Conservation (phyloP, 2,113 vertebrate genomes). For the Osmerus mordax region DNA sequence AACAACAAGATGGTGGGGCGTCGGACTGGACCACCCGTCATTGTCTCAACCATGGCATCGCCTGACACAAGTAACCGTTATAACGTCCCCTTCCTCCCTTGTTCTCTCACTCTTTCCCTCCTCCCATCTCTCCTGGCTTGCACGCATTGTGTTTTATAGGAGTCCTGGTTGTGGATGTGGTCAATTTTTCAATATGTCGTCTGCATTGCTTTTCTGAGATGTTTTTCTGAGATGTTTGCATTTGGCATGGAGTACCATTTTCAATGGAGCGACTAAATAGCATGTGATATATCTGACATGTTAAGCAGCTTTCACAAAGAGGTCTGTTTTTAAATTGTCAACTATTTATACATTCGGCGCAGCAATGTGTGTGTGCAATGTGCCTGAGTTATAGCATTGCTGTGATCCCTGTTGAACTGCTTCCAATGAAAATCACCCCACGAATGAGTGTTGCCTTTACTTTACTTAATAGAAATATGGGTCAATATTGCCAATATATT, state of each 20-base stretch:
- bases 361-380: constrained; percentile 55
- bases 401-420: constrained; percentile 45
- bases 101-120: constrained; percentile 9
- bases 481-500: neutral
- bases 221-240: neutral
- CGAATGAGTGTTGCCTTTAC: constrained; percentile 35
- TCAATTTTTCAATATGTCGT: neutral
- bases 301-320: constrained; percentile 60
- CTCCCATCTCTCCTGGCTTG: neutral
- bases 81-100: constrained; percentile 5
- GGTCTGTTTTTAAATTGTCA: constrained; percentile 45
- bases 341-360: constrained; percentile 56
- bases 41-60: constrained; percentile 89
- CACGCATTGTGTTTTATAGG: neutral
- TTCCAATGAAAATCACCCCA: constrained; percentile 31
- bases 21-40: constrained; percentile 91
- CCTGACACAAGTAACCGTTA: constrained; percentile 90
- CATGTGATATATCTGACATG: constrained; percentile 55
- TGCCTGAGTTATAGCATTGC: constrained; percentile 51
- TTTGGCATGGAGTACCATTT: constrained; percentile 28
- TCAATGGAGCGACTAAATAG: constrained; percentile 32
- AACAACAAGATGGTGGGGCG: constrained; percentile 82
- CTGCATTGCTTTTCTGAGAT: neutral
- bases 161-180: neutral
- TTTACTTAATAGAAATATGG: constrained; percentile 24